Evolutionary conservation across 2,797 vertebrate species (phyloP), one percentile per base, ranked within the genome.

Genomic region (Synanceia verrucosa): DNA sequence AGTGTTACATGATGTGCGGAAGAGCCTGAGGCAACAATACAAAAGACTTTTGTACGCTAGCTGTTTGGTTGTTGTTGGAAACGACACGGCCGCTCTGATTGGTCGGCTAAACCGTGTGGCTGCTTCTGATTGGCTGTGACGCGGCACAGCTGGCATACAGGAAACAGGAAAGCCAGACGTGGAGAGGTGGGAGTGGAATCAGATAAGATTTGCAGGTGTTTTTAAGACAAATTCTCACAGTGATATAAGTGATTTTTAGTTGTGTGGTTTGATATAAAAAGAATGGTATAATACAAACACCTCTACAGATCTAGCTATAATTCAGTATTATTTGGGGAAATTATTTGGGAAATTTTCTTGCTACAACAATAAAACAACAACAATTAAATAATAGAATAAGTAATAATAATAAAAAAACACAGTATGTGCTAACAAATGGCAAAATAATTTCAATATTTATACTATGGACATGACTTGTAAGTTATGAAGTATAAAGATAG

Each of bases 31-130:
- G 55, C 36, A n/a, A n/a, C n/a, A 28, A 60, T 19, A 76, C 57
- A 18, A 31, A 70, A 78, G 67, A 64, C 39, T 76, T 69, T 73
- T 76, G 68, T 64, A 28, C 10, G 33, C 4, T 63, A 23, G 71
- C 36, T 58, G 16, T 59, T 85, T 77, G 70, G 87, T 93, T 91
- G 88, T 86, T 80, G 83, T 86, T 88, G 65, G 82, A 93, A 86
- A 90, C 82, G 26, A 9, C 13, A 14, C 8, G 16, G 13, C 3
- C 43, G 1, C 59, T 59, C n/a, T 86, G 89, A 95, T 95, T 95
- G 93, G 94, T 61, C 59, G 31, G 23, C 33, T 84, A 73, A 79
- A 92, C 86, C 67, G 92, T 95, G 94, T 95, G 95, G 93, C 94
- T 80, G 78, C 76, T n/a, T 83, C 64, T 92, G 87, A 95, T 95